phyloP scores from a whole-genome alignment of 2,888 invertebrate genomes.

The Eurois occulta region DNA sequence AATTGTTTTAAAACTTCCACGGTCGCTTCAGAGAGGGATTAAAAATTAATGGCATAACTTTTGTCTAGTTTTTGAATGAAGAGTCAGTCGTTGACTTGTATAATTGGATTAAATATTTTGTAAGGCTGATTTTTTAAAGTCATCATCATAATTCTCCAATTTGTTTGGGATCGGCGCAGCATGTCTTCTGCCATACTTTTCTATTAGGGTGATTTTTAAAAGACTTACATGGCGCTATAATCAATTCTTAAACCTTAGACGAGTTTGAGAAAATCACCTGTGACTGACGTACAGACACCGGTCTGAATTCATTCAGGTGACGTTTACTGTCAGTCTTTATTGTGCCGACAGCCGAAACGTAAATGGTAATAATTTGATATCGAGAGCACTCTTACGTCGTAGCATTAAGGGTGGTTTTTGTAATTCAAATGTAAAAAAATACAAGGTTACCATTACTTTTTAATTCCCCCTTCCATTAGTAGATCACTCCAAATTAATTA shows the following conservation, averaged over 20 bases:
- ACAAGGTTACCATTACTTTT: constrained; percentile 18
- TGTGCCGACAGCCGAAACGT: not conserved
- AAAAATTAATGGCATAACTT: constrained; percentile 33
- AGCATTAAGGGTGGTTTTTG: not conserved
- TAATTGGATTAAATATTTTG: not conserved
- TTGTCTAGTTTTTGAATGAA: not conserved
- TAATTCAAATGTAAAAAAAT: not conserved
- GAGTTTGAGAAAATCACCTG: not conserved
- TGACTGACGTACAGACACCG: not conserved
- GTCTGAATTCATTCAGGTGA: not conserved
- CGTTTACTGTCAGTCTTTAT: not conserved
- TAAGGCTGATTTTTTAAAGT: not conserved
- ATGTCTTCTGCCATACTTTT: not conserved
- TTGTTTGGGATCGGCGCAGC: not conserved
- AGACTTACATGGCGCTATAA: not conserved
- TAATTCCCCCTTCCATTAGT: constrained; percentile 9
- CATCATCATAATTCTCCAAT: not conserved
- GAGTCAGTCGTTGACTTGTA: not conserved
- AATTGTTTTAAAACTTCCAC: constrained; percentile 39
- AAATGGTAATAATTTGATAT: not conserved
- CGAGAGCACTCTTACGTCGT: not conserved
- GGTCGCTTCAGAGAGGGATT: constrained; percentile 22
- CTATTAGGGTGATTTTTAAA: not conserved
- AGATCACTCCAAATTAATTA: constrained; percentile 47
- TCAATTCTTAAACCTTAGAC: too few species aligned